phyloP scores from a whole-genome alignment of 2,888 invertebrate species.

The Tetropium fuscum region DNA sequence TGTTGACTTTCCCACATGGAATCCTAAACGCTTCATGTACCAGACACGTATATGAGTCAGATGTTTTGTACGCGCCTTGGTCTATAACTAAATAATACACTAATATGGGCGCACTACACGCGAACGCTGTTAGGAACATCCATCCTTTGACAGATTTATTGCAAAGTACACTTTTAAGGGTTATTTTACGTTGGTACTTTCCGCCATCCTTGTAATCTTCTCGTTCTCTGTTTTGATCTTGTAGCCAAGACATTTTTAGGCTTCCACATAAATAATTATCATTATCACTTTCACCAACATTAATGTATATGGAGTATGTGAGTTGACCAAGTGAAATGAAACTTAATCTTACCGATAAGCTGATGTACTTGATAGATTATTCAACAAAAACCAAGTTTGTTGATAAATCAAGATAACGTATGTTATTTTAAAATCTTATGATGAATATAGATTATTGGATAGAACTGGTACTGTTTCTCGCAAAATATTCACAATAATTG shows the following conservation, averaged over 20 bases:
- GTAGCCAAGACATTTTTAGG: not conserved
- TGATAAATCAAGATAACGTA: too few relatives aligned
- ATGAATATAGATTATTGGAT: too few relatives aligned
- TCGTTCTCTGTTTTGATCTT: slow-evolving; percentile 6
- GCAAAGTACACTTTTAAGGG: slow-evolving; percentile 17
- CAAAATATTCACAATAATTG: too few relatives aligned
- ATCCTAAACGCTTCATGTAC: slow-evolving; percentile 53
- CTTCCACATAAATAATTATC: too few relatives aligned
- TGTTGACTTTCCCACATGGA: slow-evolving; percentile 55
- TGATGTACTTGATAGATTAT: not conserved
- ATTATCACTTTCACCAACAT: not conserved
- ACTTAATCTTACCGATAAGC: not conserved
- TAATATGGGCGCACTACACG: slow-evolving; percentile 46
- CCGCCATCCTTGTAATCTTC: slow-evolving; percentile 7
- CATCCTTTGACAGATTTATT: slow-evolving; percentile 35
- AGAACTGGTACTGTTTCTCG: too few relatives aligned
- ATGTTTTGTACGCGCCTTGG: slow-evolving; percentile 23
- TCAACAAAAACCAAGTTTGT: too few relatives aligned
- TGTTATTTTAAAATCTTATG: too few relatives aligned
- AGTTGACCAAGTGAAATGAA: too few relatives aligned
- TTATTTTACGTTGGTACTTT: slow-evolving; percentile 10
- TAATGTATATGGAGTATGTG: too few relatives aligned
- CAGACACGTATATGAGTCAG: slow-evolving; percentile 50
- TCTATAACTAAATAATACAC: slow-evolving; percentile 50
- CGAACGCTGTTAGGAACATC: slow-evolving; percentile 40